Base-by-base conservation (phyloP, 2,113 vertebrate genomes). In the Cricetomys ansorgei region DNA sequence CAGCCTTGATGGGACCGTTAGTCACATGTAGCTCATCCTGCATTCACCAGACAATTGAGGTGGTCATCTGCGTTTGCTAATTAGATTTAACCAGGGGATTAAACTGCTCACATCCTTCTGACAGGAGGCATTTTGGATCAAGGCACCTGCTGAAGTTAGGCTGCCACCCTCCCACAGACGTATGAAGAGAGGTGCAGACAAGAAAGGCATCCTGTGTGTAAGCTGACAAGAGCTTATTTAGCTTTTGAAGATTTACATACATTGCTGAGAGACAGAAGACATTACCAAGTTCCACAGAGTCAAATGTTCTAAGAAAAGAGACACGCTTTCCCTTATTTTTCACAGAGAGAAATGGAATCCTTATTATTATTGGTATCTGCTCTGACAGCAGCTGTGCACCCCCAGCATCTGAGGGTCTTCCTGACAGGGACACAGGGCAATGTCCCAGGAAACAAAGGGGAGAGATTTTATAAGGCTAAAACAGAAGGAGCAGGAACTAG, bases 181-280 rank as follows among this genome's bases (percentile, higher is more conserved):
- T 19, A 16, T n/a, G 88, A 65, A 86, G 43, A 92, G 37, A 81
- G 0, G 2, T 16, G 1, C 21, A 27, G 37, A 69, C 31, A 77
- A 89, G 50, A 89, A 81, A 89, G 53, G 55, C n/a, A 55, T 37
- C 70, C 64, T 10, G 11, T 43, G 73, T 50, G 5, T 81, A 88
- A 92, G 43, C 21, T 76, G 80, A 81, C 67, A 72, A 64, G 48
- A 89, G 12, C 65, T 94, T 75, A 92, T 9, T 62, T 75, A 12
- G 40, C 59, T 64, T 85, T 92, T 64, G 11, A 84, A 93, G 88
- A 92, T 95, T 88, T 95, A 59, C 45, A 85, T 88, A n/a, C 48
- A 85, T 88, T 57, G 84, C 79, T 92, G 43, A 95, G 62, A 86
- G 50, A 59, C 59, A 59, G 13, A 87, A 15, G 72, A 64, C 65